Evolutionary conservation across 2,797 vertebrate species (phyloP), one percentile per base, ranked within the genome.

Genomic region (Notoglanidium macrostoma): DNA sequence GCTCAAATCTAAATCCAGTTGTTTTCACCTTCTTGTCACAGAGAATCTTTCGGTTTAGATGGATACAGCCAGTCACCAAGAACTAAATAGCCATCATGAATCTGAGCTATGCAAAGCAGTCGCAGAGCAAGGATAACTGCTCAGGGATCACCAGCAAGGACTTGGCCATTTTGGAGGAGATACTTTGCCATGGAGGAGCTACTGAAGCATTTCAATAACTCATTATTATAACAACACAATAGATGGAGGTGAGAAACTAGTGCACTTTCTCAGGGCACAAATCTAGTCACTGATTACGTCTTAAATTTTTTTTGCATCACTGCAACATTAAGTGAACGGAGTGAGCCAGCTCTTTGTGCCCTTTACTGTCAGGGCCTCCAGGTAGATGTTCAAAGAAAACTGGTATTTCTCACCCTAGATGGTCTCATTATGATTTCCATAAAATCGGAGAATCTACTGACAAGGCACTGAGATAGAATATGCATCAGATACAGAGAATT

Each of bases 331-430:
- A 51, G 26, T 29, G 46, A 76, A n/a, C 7, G 26, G 46, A 76
- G n/a, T 51, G 5, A 76, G 5, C 46, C 3, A 1, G 12, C 21
- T 44, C 4, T 76, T 6, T 17, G 46, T 76, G 17, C 8, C 3
- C 26, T 74, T 2, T 11, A 26, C 4, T 54, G 29, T 29, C 54
- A 54, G 46, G 29, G 21, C 9, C 10, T 23, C 14, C 26, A 77
- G n/a, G 74, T 76, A n/a, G 73, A 76, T 51, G 46, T 76, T 54
- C 14, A 54, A 54, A 76, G 23, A 76, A 76, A 76, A 51, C 21
- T n/a, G 5, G 11, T 73, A 70, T 15, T 14, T 32, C 4, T 21
- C 29, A 6, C 14, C n/a, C 5, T 68, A 32, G 15, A 17, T 35
- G 67, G 17, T 26, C 44, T 51, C 26, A 74, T 49, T n/a, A 11